These are phyloP conservation scores for Illadopsis cleaveri DNA, from an alignment of 2,113 vertebrate genomes.

Conservation along the genomic window DNA sequence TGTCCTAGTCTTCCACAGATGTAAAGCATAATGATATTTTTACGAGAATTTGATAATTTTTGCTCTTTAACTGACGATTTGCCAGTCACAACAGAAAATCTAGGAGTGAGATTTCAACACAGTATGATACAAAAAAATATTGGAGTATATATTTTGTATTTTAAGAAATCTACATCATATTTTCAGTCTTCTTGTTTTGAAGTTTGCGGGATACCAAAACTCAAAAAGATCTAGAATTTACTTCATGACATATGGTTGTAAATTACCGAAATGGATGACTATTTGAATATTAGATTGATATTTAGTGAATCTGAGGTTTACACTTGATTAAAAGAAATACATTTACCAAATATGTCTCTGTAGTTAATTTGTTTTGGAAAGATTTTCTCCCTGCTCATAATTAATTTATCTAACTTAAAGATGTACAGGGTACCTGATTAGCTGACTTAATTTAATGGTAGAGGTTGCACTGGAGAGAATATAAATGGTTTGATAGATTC, in stretches of 20 bases:
- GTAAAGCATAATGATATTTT: neutral
- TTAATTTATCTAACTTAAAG: neutral
- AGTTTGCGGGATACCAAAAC: neutral
- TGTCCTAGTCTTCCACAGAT: neutral
- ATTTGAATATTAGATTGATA: neutral
- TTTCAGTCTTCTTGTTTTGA: neutral
- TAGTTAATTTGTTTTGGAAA: neutral
- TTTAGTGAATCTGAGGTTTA: neutral
- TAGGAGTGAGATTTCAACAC: neutral
- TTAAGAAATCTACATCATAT: neutral
- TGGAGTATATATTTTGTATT: neutral
- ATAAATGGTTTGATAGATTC: neutral
- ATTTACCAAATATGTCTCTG: neutral
- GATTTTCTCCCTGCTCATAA: neutral
- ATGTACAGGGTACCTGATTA: neutral
- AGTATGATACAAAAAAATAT: neutral
- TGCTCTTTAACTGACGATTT: neutral
- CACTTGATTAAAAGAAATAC: neutral
- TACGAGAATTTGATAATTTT: neutral
- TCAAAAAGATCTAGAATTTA: neutral
- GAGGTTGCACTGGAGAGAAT: neutral
- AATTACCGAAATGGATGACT: neutral
- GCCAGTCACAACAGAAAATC: neutral
- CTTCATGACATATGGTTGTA: neutral
- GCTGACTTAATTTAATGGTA: neutral